Base-by-base conservation (phyloP, 53 echinoderm and acorn worm genomes). In the Apostichopus leukothele region DNA sequence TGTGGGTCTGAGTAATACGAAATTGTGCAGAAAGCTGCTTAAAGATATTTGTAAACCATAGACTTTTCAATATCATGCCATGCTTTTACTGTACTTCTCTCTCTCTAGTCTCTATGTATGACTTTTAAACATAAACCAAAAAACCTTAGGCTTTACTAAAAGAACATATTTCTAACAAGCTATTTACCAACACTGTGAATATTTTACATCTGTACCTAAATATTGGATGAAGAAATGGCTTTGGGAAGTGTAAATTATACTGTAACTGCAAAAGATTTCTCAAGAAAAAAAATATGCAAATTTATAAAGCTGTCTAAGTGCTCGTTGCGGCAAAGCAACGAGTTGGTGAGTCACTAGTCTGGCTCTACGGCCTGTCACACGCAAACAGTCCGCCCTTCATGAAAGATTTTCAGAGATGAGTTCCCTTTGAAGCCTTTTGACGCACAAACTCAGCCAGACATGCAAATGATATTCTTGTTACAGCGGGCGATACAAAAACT, bases 391-490 rank as follows among this genome's bases (percentile, higher is more conserved):
- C 55, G 10, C 18, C 51, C 55, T 19, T 81, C 18, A 22, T 81
- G 81, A 14, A 81, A n/a, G 57, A 50, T 81, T 81, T 14, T 22
- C 55, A 81, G 54, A 81, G 81, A 81, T 59, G 81, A 81, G 55
- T 81, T 54, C 21, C 20, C 20, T 22, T 20, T 59, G 81, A 54
- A 57, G 59, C 18, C 54, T 54, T 79, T 59, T 81, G 81, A 81
- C 81, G 81, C 81, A 81, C 54, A 54, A 59, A 59, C 81, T n/a
- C 81, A 53, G 81, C 81, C 60, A 81, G 81, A 81, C 81, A 81
- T 81, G 81, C 81, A 81, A 81, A 81, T 81, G 81, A 81, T 81
- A 81, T 81, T 54, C 81, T 57, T 57, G 81, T 81, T 57, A 81
- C 54, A 57, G 16, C 50, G 27, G 52, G 77, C 7, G 81, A 81